Conservation (phyloP, 2,797 vertebrate species). For the Sebastes nivosus region DNA sequence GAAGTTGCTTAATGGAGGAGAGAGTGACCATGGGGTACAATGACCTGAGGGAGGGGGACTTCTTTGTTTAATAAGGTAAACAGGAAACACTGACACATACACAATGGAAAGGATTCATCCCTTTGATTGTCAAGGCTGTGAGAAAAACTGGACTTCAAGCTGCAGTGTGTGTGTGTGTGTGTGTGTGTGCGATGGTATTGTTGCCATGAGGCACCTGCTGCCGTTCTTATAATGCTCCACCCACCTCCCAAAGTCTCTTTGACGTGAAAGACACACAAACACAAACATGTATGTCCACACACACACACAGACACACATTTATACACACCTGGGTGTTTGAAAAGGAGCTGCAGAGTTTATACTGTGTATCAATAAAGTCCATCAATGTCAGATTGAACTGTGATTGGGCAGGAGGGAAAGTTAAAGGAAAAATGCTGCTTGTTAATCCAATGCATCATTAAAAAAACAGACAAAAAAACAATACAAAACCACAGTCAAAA, state of each 20-base stretch:
- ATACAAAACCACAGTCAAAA: background rate
- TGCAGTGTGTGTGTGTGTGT: conserved; percentile 31
- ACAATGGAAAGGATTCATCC: conserved; percentile 48
- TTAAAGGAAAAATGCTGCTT: background rate
- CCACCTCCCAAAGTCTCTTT: background rate
- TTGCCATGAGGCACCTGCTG: conserved; percentile 52
- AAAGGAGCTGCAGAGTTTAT: background rate
- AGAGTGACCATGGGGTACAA: conserved; percentile 45
- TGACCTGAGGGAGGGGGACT: conserved; percentile 25
- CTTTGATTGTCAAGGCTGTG: conserved; percentile 65
- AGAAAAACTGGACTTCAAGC: conserved; percentile 54
- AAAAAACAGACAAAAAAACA: background rate
- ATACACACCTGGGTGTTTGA: no score
- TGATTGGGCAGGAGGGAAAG: background rate
- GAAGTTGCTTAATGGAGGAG: conserved; percentile 12
- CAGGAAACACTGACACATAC: conserved; percentile 80
- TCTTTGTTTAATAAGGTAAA: conserved; percentile 76
- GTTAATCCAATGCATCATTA: background rate
- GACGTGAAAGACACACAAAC: background rate
- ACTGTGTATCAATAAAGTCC: background rate
- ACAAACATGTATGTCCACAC: background rate
- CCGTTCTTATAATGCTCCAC: conserved; percentile 4
- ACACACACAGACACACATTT: background rate
- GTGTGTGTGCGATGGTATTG: conserved; percentile 28
- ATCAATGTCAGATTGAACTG: background rate